phyloP scores from a whole-genome alignment of 2,113 vertebrate species.

The Sinocyclocheilus anophthalmus region DNA sequence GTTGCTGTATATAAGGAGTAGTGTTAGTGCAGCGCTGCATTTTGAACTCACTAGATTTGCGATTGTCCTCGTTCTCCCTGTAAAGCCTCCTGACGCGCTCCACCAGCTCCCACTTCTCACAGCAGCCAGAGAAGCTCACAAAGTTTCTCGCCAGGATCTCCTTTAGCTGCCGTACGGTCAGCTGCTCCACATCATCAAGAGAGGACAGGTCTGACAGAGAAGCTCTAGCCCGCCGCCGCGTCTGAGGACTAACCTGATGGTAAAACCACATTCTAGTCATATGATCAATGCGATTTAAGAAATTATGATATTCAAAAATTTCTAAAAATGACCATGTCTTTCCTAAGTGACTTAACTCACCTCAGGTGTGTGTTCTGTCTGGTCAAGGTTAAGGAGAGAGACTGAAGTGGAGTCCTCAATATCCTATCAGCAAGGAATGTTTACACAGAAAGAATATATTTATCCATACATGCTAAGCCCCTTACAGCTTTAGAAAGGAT shows the following conservation, averaged over 20 bases:
- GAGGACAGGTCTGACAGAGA: slow-evolving; percentile 90
- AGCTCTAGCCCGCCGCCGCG: slow-evolving; percentile 78
- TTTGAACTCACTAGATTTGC: slow-evolving; percentile 83
- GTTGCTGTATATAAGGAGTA: not conserved
- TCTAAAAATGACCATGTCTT: not conserved
- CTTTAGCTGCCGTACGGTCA: slow-evolving; percentile 94
- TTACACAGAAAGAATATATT: slow-evolving; percentile 7
- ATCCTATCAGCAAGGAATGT: slow-evolving; percentile 67
- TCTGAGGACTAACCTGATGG: slow-evolving; percentile 81
- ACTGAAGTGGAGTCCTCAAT: slow-evolving; percentile 71
- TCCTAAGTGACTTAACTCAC: slow-evolving; percentile 64
- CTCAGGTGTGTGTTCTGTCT: slow-evolving; percentile 68
- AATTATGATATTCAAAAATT: not conserved
- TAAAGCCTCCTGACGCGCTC: slow-evolving; percentile 92
- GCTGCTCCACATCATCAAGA: slow-evolving; percentile 84
- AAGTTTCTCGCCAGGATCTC: slow-evolving; percentile 95
- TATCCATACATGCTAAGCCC: slow-evolving; percentile 1
- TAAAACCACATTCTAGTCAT: not conserved
- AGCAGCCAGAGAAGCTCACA: slow-evolving; percentile 97
- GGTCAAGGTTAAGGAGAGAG: slow-evolving; percentile 70
- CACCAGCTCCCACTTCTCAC: slow-evolving; percentile 98
- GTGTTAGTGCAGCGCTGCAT: not conserved
- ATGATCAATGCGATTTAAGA: not conserved
- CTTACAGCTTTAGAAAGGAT: slow-evolving; percentile 60
- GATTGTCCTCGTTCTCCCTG: slow-evolving; percentile 88